phyloP scores from a whole-genome alignment of 1,140 invertebrate species.

The Pseudomyrmex cubaensis region DNA sequence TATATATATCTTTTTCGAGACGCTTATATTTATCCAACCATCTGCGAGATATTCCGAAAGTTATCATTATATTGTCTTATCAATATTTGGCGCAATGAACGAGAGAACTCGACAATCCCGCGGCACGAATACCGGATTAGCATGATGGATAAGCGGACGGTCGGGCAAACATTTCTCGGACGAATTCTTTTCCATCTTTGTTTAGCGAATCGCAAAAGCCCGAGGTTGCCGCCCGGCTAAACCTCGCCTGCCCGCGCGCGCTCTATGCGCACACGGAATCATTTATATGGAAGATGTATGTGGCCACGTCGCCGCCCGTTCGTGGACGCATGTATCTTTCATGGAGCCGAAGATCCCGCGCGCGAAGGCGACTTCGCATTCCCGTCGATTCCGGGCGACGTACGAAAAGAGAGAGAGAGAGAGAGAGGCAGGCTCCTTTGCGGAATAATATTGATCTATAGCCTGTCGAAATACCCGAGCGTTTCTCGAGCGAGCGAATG shows the following conservation, averaged over 20 bases:
- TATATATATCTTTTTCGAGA: background rate
- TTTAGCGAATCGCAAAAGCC: slow-evolving; percentile 4
- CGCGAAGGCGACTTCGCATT: slow-evolving; percentile 2
- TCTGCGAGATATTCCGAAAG: background rate
- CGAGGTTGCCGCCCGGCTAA: background rate
- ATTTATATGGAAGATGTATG: slow-evolving; percentile 49
- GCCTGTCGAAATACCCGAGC: slow-evolving; percentile 49
- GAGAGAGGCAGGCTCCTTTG: background rate
- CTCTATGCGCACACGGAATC: slow-evolving; percentile 8
- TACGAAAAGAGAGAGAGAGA: too few species aligned
- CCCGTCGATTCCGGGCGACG: background rate
- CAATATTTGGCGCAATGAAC: slow-evolving; percentile 19
- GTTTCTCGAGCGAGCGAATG: background rate
- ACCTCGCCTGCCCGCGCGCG: background rate
- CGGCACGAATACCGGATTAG: slow-evolving; percentile 2
- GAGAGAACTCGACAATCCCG: slow-evolving; percentile 4
- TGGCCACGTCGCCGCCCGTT: background rate
- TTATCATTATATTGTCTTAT: slow-evolving; percentile 7
- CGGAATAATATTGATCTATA: slow-evolving; percentile 52
- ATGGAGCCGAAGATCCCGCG: background rate
- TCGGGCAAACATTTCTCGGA: slow-evolving; percentile 10
- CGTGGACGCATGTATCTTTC: slow-evolving; percentile 40
- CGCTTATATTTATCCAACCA: background rate
- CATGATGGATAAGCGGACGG: slow-evolving; percentile 12
- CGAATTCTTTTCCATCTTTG: slow-evolving; percentile 30